phyloP scores from a whole-genome alignment of 64 coral and sea anemone species.

The Stichodactyla helianthus region DNA sequence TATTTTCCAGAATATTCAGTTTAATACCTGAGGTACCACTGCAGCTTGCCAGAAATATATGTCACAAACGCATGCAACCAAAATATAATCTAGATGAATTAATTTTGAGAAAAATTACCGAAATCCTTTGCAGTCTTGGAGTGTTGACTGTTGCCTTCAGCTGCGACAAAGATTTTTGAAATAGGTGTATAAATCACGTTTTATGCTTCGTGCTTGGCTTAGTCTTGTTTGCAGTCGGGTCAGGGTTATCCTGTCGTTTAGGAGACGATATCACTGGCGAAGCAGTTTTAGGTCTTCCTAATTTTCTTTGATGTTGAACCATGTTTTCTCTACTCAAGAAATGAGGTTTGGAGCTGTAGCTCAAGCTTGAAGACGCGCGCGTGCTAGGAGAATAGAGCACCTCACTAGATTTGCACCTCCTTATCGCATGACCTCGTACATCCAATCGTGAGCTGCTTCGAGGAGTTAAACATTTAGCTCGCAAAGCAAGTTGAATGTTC shows the following conservation, averaged over 20 bases:
- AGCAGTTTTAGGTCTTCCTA: background rate
- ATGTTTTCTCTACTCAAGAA: background rate
- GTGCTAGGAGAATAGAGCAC: background rate
- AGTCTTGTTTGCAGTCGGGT: background rate
- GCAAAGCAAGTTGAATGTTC: conserved; percentile 2
- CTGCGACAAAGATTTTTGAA: too few species aligned
- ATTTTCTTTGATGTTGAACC: background rate
- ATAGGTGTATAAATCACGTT: background rate
- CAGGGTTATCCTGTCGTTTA: background rate
- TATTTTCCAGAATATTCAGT: too few species aligned
- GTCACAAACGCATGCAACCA: too few species aligned
- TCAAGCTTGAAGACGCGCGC: background rate
- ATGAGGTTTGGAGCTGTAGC: background rate
- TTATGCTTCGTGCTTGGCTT: background rate
- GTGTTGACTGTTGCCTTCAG: too few species aligned
- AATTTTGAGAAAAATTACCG: too few species aligned
- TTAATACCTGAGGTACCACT: too few species aligned
- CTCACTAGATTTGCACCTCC: background rate
- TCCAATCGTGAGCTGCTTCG: background rate
- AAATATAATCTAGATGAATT: too few species aligned
- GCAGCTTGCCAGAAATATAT: too few species aligned
- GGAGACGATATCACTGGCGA: background rate
- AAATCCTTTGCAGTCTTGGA: too few species aligned
- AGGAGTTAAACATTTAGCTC: background rate
- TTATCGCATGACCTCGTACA: background rate